Evolutionary conservation across 2,797 vertebrate species (phyloP).

Genomic region (Danio kyathit): DNA sequence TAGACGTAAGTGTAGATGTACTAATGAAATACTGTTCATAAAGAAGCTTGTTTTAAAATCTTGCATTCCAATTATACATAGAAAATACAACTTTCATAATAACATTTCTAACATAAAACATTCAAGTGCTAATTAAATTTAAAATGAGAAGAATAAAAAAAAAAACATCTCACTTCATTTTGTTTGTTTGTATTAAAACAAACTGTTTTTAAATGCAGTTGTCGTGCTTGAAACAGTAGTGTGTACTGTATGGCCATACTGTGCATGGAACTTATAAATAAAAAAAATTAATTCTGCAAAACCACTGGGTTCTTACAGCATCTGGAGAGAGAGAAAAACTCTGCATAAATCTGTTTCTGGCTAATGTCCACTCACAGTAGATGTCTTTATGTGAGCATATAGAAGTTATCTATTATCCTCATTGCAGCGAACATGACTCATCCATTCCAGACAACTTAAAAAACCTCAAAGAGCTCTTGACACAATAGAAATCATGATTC

Average conservation of each 20-base stretch:
- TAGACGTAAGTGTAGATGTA: neutral
- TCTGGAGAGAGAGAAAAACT: neutral
- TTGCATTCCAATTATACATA: neutral
- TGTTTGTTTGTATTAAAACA: too few species aligned
- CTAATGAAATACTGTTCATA: neutral
- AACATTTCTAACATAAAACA: too few species aligned
- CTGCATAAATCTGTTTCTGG: neutral
- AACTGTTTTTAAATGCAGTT: too few species aligned
- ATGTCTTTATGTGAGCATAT: neutral
- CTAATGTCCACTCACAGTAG: conserved; percentile 4
- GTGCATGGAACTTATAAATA: neutral
- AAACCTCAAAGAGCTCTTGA: conserved; percentile 31
- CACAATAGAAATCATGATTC: neutral
- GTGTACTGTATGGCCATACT: neutral
- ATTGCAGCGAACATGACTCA: conserved; percentile 35
- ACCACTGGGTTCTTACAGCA: neutral
- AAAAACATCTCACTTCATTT: too few species aligned
- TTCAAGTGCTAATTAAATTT: too few species aligned
- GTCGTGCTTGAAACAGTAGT: too few species aligned
- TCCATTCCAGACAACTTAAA: neutral
- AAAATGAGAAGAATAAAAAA: too few species aligned
- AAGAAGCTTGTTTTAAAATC: too few species aligned
- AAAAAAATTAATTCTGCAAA: neutral
- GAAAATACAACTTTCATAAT: too few species aligned
- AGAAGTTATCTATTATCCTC: conserved; percentile 24